Evolutionary conservation across 1,140 invertebrate species (phyloP).

Genomic region (Chironomus tepperi): DNA sequence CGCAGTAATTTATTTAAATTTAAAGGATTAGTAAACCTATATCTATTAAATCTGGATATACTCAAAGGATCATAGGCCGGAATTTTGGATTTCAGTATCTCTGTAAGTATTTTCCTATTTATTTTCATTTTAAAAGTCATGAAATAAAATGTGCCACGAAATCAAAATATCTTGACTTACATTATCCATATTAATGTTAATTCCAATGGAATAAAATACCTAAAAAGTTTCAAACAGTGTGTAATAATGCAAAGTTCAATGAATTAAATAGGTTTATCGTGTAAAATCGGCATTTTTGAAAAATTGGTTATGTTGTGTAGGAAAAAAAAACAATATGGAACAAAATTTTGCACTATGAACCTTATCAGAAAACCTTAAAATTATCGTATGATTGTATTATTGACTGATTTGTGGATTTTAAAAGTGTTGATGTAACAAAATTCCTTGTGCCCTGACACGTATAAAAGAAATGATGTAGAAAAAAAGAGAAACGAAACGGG

Average conservation of each 20-base stretch:
- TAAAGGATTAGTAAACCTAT: too few species aligned
- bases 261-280: too few species aligned
- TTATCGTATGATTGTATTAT: too few species aligned
- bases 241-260: too few species aligned
- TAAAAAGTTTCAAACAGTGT: too few species aligned
- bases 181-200: too few species aligned
- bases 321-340: constrained; percentile 3
- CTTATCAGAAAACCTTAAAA: neutral
- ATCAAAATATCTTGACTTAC: neutral
- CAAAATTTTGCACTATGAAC: constrained; percentile 1
- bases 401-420: too few species aligned
- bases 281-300: neutral
- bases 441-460: too few species aligned
- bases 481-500: neutral
- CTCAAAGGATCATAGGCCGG: constrained; percentile 1
- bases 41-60: neutral
- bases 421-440: too few species aligned
- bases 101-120: neutral
- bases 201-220: too few species aligned
- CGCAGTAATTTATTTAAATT: too few species aligned
- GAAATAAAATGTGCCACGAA: neutral
- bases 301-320: constrained; percentile 13
- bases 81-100: constrained; percentile 13
- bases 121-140: too few species aligned
- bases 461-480: neutral